Percentiles rank a stretch among this genome's conserved stretches.
These are phyloP conservation scores for Trachymyrmex cornetzi DNA, from an alignment of 1,140 invertebrate genomes.

Conservation along the genomic window DNA sequence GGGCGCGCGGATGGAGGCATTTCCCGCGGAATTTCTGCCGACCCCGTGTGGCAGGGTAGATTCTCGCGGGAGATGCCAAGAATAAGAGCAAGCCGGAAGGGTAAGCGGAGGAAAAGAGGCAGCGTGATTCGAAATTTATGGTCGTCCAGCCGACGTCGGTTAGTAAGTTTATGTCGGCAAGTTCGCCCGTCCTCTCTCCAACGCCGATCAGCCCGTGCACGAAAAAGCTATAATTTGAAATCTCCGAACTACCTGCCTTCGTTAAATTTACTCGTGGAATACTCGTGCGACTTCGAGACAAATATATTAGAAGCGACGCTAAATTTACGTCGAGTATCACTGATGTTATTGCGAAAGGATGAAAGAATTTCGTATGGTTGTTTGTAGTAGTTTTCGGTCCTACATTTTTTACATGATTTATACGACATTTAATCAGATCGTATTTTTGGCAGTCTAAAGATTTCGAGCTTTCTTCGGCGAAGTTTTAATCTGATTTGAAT, in stretches of 20 bases:
- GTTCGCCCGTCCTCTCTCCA: constrained; percentile 4
- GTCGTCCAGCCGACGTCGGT: constrained; percentile 44
- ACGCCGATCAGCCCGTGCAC: constrained; percentile 1
- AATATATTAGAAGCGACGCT: neutral
- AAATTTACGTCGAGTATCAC: constrained; percentile 16
- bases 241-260: constrained; percentile 32
- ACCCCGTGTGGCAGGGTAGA: constrained; percentile 11
- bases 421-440: neutral
- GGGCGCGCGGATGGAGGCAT: constrained; percentile 53
- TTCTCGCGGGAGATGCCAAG: constrained; percentile 7
- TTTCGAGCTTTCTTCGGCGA: neutral
- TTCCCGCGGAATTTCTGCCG: constrained; percentile 65
- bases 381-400: neutral
- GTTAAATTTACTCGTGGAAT: constrained; percentile 60
- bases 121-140: constrained; percentile 59
- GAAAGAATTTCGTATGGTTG: neutral
- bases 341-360: neutral
- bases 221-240: constrained; percentile 41
- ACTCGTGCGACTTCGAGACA: constrained; percentile 29
- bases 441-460: neutral
- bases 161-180: constrained; percentile 59
- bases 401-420: neutral
- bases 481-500: neutral
- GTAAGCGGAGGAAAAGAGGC: neutral
- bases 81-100: neutral